Evolutionary conservation across 1,140 invertebrate species (phyloP).

Genomic region (Cotesia vestalis): DNA sequence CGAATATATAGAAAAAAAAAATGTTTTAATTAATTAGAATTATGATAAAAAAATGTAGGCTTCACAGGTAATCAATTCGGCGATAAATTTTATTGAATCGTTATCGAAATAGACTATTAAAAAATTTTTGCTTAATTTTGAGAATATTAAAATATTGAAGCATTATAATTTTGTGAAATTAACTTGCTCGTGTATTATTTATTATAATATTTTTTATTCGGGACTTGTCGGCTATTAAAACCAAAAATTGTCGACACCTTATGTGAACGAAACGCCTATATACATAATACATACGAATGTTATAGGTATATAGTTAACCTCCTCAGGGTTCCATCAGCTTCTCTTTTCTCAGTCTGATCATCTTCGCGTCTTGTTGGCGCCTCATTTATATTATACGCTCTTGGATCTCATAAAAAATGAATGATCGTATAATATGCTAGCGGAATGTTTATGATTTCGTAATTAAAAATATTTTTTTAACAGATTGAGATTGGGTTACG

Average conservation of each 20-base stretch:
- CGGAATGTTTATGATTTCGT: constrained; percentile 34
- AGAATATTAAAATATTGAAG: not conserved
- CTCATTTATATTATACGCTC: constrained; percentile 31
- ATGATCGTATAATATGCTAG: constrained; percentile 30
- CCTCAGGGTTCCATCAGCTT: not conserved
- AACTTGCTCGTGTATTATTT: not conserved
- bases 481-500: too few species aligned
- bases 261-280: constrained; percentile 28
- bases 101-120: not conserved
- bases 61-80: not conserved
- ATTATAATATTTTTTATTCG: constrained; percentile 5
- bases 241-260: constrained; percentile 25
- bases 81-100: not conserved
- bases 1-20: too few species aligned
- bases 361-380: constrained; percentile 36
- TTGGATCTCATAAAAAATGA: constrained; percentile 33
- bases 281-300: not conserved
- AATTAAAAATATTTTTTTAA: constrained; percentile 31
- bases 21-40: too few species aligned
- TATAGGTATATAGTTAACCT: constrained; percentile 2
- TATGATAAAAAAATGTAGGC: too few species aligned
- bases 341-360: constrained; percentile 22
- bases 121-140: not conserved
- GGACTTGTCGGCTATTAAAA: constrained; percentile 11
- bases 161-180: not conserved